Conservation (phyloP, 2,888 invertebrate species). For the Caprella mutica region DNA sequence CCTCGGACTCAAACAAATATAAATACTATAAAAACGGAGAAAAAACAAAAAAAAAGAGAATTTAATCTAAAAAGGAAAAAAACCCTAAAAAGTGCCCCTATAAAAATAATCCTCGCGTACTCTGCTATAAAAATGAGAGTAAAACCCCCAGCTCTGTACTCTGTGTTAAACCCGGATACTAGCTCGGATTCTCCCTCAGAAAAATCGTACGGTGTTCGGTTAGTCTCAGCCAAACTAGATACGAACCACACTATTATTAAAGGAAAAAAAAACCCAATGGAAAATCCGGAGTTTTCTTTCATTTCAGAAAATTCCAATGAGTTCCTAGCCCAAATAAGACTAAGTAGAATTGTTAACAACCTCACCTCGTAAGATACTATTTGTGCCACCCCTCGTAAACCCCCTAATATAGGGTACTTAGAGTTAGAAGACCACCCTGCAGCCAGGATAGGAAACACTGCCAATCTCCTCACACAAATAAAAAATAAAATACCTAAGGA, state of each 20-base stretch:
- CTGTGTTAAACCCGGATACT: constrained; percentile 67
- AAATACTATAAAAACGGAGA: constrained; percentile 49
- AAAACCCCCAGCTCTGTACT: constrained; percentile 60
- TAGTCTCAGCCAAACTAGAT: constrained; percentile 56
- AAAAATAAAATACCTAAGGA: constrained; percentile 51
- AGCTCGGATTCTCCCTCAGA: constrained; percentile 65
- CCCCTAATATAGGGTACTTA: constrained; percentile 58
- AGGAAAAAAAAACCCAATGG: constrained; percentile 46
- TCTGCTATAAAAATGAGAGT: constrained; percentile 61
- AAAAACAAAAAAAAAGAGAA: constrained; percentile 47
- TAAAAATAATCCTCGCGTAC: constrained; percentile 58
- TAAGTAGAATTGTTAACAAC: constrained; percentile 53
- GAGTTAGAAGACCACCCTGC: constrained; percentile 60
- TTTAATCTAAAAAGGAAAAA: constrained; percentile 49
- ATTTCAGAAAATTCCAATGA: constrained; percentile 11
- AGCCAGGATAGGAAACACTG: constrained; percentile 53
- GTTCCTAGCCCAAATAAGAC: constrained; percentile 43
- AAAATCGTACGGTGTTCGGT: constrained; percentile 56
- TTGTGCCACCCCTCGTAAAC: constrained; percentile 56
- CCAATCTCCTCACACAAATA: constrained; percentile 52
- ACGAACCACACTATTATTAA: constrained; percentile 49
- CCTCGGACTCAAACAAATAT: constrained; percentile 55
- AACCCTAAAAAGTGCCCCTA: constrained; percentile 50
- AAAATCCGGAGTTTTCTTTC: not conserved
- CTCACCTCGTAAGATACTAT: constrained; percentile 67